These are phyloP conservation scores for Ceyx erithaca DNA, from an alignment of 2,797 vertebrate species.

Conservation along the genomic window DNA sequence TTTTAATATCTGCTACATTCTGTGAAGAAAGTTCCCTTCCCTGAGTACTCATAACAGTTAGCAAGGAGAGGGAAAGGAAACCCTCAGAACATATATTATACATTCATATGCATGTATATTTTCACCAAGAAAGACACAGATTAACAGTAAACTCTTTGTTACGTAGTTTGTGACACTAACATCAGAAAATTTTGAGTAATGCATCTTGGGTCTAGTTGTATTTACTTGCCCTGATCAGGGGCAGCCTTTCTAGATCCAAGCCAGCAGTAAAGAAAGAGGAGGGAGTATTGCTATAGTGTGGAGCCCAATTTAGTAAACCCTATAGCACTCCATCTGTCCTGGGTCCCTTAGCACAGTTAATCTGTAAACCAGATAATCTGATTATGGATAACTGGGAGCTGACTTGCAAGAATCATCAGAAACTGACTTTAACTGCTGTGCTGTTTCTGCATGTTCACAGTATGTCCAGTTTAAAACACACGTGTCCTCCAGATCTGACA, in stretches of 20 bases:
- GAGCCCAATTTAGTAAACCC: not conserved
- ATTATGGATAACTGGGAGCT: not conserved
- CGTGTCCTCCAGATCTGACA: constrained; percentile 37
- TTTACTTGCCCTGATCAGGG: not conserved
- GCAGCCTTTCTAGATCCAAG: not conserved
- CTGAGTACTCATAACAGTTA: constrained; percentile 23
- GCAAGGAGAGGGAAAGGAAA: not conserved
- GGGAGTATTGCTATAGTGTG: not conserved
- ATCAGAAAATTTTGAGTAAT: not conserved
- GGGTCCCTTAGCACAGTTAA: not conserved
- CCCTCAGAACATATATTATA: not conserved
- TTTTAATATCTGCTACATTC: constrained; percentile 98
- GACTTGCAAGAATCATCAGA: not conserved
- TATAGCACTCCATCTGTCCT: not conserved
- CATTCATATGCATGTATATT: not conserved
- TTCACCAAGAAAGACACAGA: not conserved
- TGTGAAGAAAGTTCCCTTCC: constrained; percentile 68
- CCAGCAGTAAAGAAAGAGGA: not conserved
- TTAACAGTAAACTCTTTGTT: not conserved
- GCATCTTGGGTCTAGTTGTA: not conserved
- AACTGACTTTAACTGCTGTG: not conserved
- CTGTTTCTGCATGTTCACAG: constrained; percentile 15
- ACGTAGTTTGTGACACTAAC: not conserved
- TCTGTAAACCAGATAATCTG: not conserved
- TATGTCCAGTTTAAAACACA: constrained; percentile 44